A percentile compares a stretch with the other conserved stretches of the same genome.
phyloP scores from a whole-genome alignment of 2,888 invertebrate species.

The Diadegma fenestrale region DNA sequence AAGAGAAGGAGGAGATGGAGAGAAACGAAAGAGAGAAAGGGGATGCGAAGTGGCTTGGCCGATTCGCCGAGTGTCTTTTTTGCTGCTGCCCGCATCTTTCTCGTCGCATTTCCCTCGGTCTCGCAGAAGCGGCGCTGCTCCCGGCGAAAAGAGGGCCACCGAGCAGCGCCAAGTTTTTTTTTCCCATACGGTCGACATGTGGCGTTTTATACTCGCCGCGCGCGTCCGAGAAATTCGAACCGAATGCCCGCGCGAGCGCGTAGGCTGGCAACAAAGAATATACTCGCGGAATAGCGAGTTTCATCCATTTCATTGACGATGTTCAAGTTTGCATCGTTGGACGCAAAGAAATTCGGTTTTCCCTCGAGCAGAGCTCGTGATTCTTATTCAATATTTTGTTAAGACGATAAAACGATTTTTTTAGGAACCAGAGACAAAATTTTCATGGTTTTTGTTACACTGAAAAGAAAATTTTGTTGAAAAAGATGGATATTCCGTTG shows the following conservation, averaged over 20 bases:
- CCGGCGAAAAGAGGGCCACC: conserved; percentile 25
- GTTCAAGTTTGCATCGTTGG: no score
- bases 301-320: no score
- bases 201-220: conserved; percentile 76
- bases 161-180: conserved; percentile 67
- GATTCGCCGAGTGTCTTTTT: conserved; percentile 76
- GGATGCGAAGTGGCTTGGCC: conserved; percentile 75
- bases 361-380: no score
- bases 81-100: conserved; percentile 43
- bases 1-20: conserved; percentile 26
- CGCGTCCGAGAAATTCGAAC: conserved; percentile 70
- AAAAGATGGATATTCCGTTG: no score
- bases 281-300: background rate
- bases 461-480: no score
- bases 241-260: background rate
- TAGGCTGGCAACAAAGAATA: conserved; percentile 31
- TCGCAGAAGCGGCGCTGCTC: background rate
- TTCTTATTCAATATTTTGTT: no score
- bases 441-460: no score
- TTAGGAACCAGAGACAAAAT: no score
- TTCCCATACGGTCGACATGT: conserved; percentile 80
- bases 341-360: no score
- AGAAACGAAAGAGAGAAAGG: conserved; percentile 49
- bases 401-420: no score
- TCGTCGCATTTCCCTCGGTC: conserved; percentile 26